Evolutionary conservation across 2,113 vertebrate species (phyloP), one percentile per base, ranked within the genome.

Genomic region (Nothobranchius furzeri): DNA sequence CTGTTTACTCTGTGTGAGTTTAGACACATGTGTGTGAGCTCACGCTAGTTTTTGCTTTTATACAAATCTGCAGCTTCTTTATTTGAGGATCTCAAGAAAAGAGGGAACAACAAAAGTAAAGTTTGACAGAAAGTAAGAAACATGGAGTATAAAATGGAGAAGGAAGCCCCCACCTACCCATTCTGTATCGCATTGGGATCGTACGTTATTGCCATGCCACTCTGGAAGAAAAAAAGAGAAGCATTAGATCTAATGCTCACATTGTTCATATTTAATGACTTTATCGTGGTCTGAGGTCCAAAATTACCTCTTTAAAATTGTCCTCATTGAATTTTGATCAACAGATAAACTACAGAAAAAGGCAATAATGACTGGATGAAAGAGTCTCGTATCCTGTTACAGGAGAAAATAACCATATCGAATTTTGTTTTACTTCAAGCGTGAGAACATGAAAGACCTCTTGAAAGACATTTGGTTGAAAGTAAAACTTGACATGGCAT

Each of bases 121-220:
- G 11, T 37, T 30, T 15, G 42, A 70, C 12, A 46, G 7, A 11
- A 60, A 48, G 45, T 20, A 1, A 57, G 3, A 51, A n/a, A 67
- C 54, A 8, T 3, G 49, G 49, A 63, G 50, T 76, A 25, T 37
- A 64, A 73, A 43, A 64, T 14, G 8, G 45, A 57, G 25, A 60
- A 43, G 51, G 9, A 52, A 56, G 51, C 4, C 13, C 13, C 14
- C 47, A 78, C 95, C 92, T 93, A 99, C 97, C 97, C 98, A 64
- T 99, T 99, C 92, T 98, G 98, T 92, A 99, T 95, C 73, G 95
- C 94, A 70, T 96, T 93, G 68, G 97, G 98, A 85, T 99, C 98
- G 8, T 99, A 99, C 59, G 98, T 96, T 93, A 99, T 88, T 25
- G 98, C 93, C 96, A 99, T 98, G 82, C 96, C 95, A 91, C 95